A percentile compares a stretch with the other conserved stretches of the same genome.
These are phyloP conservation scores for Psittacus erithacus DNA, from an alignment of 2,113 vertebrate species.

Conservation along the genomic window DNA sequence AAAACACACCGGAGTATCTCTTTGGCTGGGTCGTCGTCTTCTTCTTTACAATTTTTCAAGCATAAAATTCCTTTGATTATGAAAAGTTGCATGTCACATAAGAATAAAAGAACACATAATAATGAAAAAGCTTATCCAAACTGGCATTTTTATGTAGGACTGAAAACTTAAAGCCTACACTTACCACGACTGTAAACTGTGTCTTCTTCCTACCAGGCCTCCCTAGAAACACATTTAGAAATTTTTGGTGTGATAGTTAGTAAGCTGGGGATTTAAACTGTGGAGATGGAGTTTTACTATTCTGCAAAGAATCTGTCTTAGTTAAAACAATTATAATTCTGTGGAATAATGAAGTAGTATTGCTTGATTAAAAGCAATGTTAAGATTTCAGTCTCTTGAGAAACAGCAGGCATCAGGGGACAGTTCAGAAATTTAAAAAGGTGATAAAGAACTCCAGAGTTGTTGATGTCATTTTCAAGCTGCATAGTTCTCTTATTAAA, in stretches of 20 bases:
- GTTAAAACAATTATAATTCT: background rate
- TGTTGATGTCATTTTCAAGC: background rate
- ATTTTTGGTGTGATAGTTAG: background rate
- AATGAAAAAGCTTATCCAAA: background rate
- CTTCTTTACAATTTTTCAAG: background rate
- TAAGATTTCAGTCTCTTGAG: background rate
- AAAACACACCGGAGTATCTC: background rate
- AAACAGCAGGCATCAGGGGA: background rate
- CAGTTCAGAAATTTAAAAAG: background rate
- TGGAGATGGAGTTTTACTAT: background rate
- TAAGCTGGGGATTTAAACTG: background rate
- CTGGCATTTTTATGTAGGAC: background rate
- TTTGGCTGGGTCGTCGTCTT: background rate
- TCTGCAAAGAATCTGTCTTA: background rate
- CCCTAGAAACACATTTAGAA: conserved; percentile 30
- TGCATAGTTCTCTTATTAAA: background rate
- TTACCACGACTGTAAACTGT: background rate
- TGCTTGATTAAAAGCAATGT: background rate
- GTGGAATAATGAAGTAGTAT: background rate
- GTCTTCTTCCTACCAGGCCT: background rate
- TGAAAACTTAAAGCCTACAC: background rate
- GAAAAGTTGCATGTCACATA: background rate
- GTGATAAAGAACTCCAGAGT: background rate
- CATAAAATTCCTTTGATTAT: background rate
- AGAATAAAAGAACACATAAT: background rate